Evolutionary conservation across 2,888 invertebrate species (phyloP).

Genomic region (Gastracanthus pulcherrimus): DNA sequence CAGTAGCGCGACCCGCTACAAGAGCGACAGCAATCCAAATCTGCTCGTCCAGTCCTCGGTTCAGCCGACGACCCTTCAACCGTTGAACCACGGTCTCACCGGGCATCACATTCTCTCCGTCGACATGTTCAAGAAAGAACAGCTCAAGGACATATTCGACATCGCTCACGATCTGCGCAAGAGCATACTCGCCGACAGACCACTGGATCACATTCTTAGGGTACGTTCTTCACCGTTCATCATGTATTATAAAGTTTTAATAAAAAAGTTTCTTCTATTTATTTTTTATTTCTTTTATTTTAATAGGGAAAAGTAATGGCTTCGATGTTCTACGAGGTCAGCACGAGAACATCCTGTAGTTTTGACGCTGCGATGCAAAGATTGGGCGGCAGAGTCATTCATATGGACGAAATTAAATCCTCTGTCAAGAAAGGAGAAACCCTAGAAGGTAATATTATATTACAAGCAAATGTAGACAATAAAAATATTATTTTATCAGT

Average conservation of each 20-base stretch:
- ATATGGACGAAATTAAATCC: constrained; percentile 93
- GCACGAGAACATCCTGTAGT: constrained; percentile 97
- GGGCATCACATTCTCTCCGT: constrained; percentile 92
- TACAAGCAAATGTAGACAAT: no score
- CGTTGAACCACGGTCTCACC: constrained; percentile 78
- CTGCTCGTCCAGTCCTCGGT: constrained; percentile 62
- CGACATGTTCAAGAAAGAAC: constrained; percentile 91
- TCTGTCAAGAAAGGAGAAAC: constrained; percentile 98
- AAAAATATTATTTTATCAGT: no score
- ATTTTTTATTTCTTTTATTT: background rate
- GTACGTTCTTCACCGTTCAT: constrained; percentile 69
- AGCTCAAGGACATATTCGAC: constrained; percentile 95
- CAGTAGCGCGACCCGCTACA: constrained; percentile 65
- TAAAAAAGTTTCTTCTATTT: background rate
- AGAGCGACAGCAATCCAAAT: constrained; percentile 74
- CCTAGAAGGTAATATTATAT: constrained; percentile 83
- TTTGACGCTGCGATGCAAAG: constrained; percentile 98
- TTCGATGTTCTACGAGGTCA: constrained; percentile 97
- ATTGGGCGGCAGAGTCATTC: constrained; percentile 94
- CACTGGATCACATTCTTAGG: constrained; percentile 90
- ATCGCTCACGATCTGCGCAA: constrained; percentile 92
- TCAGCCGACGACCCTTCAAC: constrained; percentile 60
- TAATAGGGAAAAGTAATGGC: constrained; percentile 94
- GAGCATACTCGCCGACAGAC: constrained; percentile 89
- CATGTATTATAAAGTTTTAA: background rate